A percentile compares a stretch with the other conserved stretches of the same genome.
Evolutionary conservation across 2,888 invertebrate genomes (phyloP).

Genomic region (Zaprionus obscuricornis): DNA sequence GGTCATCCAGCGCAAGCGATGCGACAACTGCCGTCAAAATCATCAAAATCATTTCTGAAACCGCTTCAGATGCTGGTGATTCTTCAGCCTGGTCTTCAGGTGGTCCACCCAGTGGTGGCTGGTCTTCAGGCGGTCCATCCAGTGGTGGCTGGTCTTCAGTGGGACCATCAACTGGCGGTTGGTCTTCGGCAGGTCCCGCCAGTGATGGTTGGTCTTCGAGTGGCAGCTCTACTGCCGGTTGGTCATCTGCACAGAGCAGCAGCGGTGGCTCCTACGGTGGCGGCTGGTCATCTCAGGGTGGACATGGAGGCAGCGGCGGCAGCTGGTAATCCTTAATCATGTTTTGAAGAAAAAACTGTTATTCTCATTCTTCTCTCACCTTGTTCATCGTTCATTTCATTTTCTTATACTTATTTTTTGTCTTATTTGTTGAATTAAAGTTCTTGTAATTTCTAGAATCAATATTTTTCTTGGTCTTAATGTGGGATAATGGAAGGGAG

Average conservation of each 20-base stretch:
- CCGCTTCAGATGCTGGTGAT: slow-evolving; percentile 24
- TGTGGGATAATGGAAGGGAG: not conserved
- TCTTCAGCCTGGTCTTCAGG: slow-evolving; percentile 37
- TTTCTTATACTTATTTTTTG: slow-evolving; percentile 2
- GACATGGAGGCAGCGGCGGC: slow-evolving; percentile 12
- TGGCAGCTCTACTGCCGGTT: not conserved
- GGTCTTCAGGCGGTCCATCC: slow-evolving; percentile 39
- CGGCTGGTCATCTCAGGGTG: slow-evolving; percentile 26
- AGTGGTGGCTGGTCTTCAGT: slow-evolving; percentile 50
- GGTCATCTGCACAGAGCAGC: not conserved
- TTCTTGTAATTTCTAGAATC: slow-evolving; percentile 61
- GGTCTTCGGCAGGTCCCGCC: slow-evolving; percentile 9
- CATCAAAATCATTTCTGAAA: slow-evolving; percentile 55
- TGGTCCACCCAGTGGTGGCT: slow-evolving; percentile 31
- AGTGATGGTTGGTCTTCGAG: slow-evolving; percentile 30
- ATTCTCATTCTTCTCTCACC: slow-evolving; percentile 23
- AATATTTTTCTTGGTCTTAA: slow-evolving; percentile 29
- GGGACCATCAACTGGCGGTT: slow-evolving; percentile 5
- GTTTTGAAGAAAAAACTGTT: no score
- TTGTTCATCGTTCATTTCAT: slow-evolving; percentile 34
- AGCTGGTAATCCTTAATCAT: no score
- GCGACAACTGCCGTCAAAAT: slow-evolving; percentile 51
- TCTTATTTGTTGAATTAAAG: slow-evolving; percentile 66
- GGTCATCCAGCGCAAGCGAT: slow-evolving; percentile 52
- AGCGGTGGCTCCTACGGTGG: slow-evolving; percentile 8